phyloP scores from a whole-genome alignment of 2,888 invertebrate genomes.

The Petrolisthes manimaculis region DNA sequence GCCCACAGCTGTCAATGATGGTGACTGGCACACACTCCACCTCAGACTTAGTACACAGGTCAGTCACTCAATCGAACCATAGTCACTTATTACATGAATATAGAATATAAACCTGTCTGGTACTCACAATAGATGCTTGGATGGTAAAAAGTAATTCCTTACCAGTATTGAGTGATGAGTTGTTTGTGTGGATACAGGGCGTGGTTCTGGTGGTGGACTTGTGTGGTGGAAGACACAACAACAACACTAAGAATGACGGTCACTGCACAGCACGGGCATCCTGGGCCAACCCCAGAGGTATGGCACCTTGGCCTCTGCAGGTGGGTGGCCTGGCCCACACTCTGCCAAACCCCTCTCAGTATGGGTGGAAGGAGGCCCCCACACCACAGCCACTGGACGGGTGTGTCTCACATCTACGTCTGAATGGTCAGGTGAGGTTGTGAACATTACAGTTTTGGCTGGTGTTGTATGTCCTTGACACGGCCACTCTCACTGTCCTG shows the following conservation, averaged over 20 bases:
- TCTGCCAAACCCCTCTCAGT: slow-evolving; percentile 10
- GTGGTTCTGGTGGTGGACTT: slow-evolving; percentile 41
- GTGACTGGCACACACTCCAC: slow-evolving; percentile 48
- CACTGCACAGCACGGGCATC: slow-evolving; percentile 33
- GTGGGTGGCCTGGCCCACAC: slow-evolving; percentile 51
- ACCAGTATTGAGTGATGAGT: neutral
- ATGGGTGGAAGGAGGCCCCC: slow-evolving; percentile 43
- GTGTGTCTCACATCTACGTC: slow-evolving; percentile 39
- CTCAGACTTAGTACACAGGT: slow-evolving; percentile 49
- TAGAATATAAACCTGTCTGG: neutral
- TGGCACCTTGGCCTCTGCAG: slow-evolving; percentile 35
- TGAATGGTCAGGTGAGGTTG: slow-evolving; percentile 50
- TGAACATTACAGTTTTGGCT: slow-evolving; percentile 5
- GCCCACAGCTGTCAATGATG: slow-evolving; percentile 31
- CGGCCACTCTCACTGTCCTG: slow-evolving; percentile 25
- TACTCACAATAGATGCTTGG: neutral
- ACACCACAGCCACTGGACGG: slow-evolving; percentile 35
- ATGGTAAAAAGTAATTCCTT: neutral
- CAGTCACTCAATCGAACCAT: neutral
- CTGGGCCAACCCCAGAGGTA: slow-evolving; percentile 6
- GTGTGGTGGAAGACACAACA: slow-evolving; percentile 21
- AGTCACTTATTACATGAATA: neutral
- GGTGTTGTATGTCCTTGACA: neutral
- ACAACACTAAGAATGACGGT: slow-evolving; percentile 11
- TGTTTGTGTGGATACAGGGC: slow-evolving; percentile 9